Conservation (phyloP, 1,140 invertebrate species). For the Drosophila subpulchrella region DNA sequence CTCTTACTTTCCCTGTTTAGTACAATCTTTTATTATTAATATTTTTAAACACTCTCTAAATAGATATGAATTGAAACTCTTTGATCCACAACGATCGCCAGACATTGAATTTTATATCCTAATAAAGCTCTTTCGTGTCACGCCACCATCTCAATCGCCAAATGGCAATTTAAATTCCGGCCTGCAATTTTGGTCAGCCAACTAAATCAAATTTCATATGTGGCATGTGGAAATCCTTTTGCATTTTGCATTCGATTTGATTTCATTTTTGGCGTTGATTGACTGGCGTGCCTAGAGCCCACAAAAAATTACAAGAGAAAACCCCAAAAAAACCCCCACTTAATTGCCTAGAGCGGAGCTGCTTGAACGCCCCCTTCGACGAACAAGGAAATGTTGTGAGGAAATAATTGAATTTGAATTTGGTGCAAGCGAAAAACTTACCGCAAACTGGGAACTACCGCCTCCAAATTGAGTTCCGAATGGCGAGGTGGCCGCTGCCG, state of each 20-base stretch:
- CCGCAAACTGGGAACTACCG: constrained; percentile 65
- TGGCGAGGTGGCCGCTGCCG: constrained; percentile 35
- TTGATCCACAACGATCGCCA: not conserved
- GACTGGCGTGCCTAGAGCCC: constrained; percentile 47
- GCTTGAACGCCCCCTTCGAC: constrained; percentile 10
- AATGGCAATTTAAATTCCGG: constrained; percentile 25
- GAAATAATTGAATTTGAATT: constrained; percentile 48
- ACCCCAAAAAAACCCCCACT: constrained; percentile 33
- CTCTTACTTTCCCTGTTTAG: too few relatives aligned
- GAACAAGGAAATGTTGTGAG: constrained; percentile 51
- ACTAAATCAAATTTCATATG: constrained; percentile 57
- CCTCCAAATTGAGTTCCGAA: constrained; percentile 62
- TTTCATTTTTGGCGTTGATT: constrained; percentile 73
- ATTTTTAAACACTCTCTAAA: not conserved
- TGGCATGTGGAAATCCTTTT: constrained; percentile 58
- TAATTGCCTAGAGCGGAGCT: constrained; percentile 59
- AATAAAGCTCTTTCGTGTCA: constrained; percentile 19
- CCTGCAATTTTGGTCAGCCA: constrained; percentile 41
- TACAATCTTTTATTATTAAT: too few relatives aligned
- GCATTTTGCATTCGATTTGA: constrained; percentile 59
- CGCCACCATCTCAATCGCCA: constrained; percentile 19
- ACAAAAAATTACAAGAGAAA: constrained; percentile 9
- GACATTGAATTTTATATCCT: constrained; percentile 5
- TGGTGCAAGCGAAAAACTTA: constrained; percentile 51
- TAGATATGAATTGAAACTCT: not conserved